phyloP scores from a whole-genome alignment of 2,888 invertebrate species.

The Drosophila mulleri region DNA sequence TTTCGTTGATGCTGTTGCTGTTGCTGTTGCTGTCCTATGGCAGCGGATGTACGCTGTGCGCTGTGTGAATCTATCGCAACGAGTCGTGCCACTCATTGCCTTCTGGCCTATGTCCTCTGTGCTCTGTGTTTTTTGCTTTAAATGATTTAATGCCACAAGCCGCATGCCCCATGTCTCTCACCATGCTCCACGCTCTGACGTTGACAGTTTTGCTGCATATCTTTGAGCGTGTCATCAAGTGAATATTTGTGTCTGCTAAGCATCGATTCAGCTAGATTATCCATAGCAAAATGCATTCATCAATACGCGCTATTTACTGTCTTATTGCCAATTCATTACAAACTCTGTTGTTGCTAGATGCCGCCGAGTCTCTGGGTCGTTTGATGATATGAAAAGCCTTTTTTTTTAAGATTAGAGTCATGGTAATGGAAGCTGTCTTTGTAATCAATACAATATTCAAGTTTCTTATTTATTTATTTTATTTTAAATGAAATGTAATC shows the following conservation, averaged over 20 bases:
- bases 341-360: background rate
- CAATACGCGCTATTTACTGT: background rate
- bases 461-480: too few relatives aligned
- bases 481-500: too few relatives aligned
- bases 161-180: slow-evolving; percentile 25
- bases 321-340: slow-evolving; percentile 9
- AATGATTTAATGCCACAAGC: slow-evolving; percentile 45
- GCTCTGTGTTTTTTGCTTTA: slow-evolving; percentile 28
- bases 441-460: background rate
- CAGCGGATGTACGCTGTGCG: slow-evolving; percentile 66
- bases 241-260: slow-evolving; percentile 1
- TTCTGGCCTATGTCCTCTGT: slow-evolving; percentile 22
- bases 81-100: slow-evolving; percentile 27
- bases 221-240: slow-evolving; percentile 10
- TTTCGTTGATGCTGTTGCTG: slow-evolving; percentile 15
- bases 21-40: slow-evolving; percentile 16
- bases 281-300: background rate
- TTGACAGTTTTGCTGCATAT: slow-evolving; percentile 45
- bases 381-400: background rate
- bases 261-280: slow-evolving; percentile 6
- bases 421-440: background rate
- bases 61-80: slow-evolving; percentile 62
- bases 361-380: background rate
- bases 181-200: slow-evolving; percentile 30
- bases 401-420: too few relatives aligned